phyloP scores from a whole-genome alignment of 2,797 vertebrate genomes.

The Hybognathus amarus region DNA sequence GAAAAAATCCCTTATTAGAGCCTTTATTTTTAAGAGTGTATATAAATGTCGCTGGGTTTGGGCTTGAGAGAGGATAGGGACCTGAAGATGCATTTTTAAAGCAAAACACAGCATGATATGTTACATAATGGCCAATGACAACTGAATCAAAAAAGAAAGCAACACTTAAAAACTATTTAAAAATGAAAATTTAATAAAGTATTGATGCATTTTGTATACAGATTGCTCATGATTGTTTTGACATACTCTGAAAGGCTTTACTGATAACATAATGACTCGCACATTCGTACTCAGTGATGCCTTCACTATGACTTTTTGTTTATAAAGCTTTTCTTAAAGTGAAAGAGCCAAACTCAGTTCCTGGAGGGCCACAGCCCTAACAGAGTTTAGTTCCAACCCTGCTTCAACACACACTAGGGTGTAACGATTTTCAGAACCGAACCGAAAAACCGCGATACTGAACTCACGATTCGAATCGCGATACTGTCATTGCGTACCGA shows the following conservation, averaged over 20 bases:
- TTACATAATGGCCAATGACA: not conserved
- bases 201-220: slow-evolving; percentile 25
- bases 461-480: too few species aligned
- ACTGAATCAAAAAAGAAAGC: not conserved
- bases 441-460: too few species aligned
- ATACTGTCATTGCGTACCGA: too few species aligned
- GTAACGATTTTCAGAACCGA: too few species aligned
- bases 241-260: slow-evolving; percentile 15
- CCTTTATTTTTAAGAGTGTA: not conserved
- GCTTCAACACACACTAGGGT: too few species aligned
- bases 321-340: not conserved
- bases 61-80: not conserved
- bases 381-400: too few species aligned
- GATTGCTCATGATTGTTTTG: slow-evolving; percentile 21
- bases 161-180: not conserved
- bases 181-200: slow-evolving; percentile 8
- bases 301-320: slow-evolving; percentile 17
- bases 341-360: too few species aligned
- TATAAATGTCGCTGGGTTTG: not conserved
- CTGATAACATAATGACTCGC: slow-evolving; percentile 25
- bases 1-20: not conserved
- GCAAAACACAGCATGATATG: not conserved
- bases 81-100: not conserved
- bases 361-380: too few species aligned
- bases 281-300: not conserved